Evolutionary conservation across 2,113 vertebrate genomes (phyloP).

Genomic region (Mellivora capensis): DNA sequence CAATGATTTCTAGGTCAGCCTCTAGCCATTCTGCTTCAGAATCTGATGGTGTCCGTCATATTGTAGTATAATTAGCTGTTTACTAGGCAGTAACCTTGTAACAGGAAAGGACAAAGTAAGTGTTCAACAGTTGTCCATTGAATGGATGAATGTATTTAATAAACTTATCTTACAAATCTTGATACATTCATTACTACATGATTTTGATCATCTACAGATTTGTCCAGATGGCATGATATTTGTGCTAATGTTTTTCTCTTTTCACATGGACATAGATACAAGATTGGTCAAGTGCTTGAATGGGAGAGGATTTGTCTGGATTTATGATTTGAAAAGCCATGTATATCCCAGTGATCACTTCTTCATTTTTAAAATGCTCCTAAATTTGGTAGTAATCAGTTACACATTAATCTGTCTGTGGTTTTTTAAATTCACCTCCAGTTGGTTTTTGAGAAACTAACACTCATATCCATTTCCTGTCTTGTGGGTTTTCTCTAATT

Average conservation of each 20-base stretch:
- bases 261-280: neutral
- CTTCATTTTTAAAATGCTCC: constrained; percentile 8
- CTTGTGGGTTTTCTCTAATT: constrained; percentile 1
- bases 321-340: constrained; percentile 2
- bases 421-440: neutral
- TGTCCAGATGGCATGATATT: neutral
- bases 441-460: neutral
- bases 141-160: neutral
- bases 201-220: neutral
- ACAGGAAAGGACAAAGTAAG: neutral
- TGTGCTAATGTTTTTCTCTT: neutral
- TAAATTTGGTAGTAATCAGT: constrained; percentile 12
- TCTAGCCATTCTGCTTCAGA: neutral
- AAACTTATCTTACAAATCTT: neutral
- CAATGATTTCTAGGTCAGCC: neutral
- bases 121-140: neutral
- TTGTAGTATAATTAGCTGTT: neutral
- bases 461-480: neutral
- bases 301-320: neutral
- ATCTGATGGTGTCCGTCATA: neutral
- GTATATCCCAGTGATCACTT: neutral
- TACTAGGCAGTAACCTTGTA: neutral
- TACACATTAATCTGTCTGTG: neutral
- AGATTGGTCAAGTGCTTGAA: neutral
- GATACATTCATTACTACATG: neutral